Evolutionary conservation across 2,888 invertebrate genomes (phyloP).

Genomic region (Leuctra nigra): DNA sequence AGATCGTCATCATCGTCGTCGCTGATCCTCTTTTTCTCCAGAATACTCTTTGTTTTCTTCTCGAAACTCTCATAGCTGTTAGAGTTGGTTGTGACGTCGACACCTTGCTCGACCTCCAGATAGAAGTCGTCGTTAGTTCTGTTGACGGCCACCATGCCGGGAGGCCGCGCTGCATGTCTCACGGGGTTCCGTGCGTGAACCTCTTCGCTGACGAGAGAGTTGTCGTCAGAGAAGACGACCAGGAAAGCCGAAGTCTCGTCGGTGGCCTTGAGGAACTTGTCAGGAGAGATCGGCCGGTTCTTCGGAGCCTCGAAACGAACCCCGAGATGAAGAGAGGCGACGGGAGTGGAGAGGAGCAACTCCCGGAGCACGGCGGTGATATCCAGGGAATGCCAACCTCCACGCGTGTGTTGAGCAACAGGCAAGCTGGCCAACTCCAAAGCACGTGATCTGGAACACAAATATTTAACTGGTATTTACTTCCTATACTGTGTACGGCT

Average conservation of each 20-base stretch:
- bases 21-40: not conserved
- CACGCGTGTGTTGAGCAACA: slow-evolving; percentile 20
- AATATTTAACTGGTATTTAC: too few species aligned
- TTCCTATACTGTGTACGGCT: too few species aligned
- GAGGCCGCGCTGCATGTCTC: slow-evolving; percentile 12
- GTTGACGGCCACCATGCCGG: not conserved
- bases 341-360: slow-evolving; percentile 14
- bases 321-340: slow-evolving; percentile 17
- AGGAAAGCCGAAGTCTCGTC: slow-evolving; percentile 24
- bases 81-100: not conserved
- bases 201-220: slow-evolving; percentile 4
- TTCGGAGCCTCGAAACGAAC: slow-evolving; percentile 25
- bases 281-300: slow-evolving; percentile 17
- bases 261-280: slow-evolving; percentile 19
- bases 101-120: not conserved
- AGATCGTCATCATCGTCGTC: not conserved
- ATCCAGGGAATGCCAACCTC: slow-evolving; percentile 25
- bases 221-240: slow-evolving; percentile 28
- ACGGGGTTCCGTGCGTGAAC: not conserved
- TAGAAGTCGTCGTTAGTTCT: not conserved
- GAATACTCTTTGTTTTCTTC: not conserved
- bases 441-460: slow-evolving; percentile 8
- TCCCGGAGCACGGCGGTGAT: slow-evolving; percentile 23
- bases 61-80: not conserved
- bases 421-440: slow-evolving; percentile 20